A percentile compares a stretch with the other conserved stretches of the same genome.
These are phyloP conservation scores for Neodontobutis hainanensis DNA, from an alignment of 2,113 vertebrate species.

Conservation along the genomic window DNA sequence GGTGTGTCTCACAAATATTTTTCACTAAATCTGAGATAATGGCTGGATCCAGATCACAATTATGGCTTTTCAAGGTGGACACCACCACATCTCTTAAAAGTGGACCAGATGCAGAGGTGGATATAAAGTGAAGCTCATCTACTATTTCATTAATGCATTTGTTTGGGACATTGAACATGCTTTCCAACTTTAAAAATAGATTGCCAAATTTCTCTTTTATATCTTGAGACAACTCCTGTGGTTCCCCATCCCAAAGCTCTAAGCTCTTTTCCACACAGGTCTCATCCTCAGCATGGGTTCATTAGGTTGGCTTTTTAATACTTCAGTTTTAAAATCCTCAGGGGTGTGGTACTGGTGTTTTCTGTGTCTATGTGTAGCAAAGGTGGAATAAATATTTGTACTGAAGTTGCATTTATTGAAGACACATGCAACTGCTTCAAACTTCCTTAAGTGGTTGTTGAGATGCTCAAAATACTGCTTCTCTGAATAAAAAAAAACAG, in stretches of 20 bases:
- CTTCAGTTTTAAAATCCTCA: too few species aligned
- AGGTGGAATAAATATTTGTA: conserved; percentile 34
- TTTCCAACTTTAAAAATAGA: conserved; percentile 48
- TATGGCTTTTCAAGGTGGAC: conserved; percentile 41
- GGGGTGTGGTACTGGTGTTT: neutral
- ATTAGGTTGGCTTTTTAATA: too few species aligned
- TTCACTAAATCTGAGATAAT: conserved; percentile 44
- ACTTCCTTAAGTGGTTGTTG: conserved; percentile 37
- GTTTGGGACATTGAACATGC: conserved; percentile 52
- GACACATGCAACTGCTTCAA: conserved; percentile 14
- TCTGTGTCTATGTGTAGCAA: too few species aligned
- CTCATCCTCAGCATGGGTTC: too few species aligned
- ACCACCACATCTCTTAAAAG: conserved; percentile 27
- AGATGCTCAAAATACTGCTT: conserved; percentile 42
- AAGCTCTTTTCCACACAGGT: too few species aligned
- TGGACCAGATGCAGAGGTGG: conserved; percentile 34
- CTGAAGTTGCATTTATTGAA: conserved; percentile 38
- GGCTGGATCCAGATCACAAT: conserved; percentile 16
- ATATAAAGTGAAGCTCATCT: conserved; percentile 48
- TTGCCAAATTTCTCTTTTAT: conserved; percentile 5
- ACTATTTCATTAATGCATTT: conserved; percentile 44
- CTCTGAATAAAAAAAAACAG: neutral
- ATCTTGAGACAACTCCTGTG: too few species aligned
- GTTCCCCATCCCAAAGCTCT: too few species aligned
- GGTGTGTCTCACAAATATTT: conserved; percentile 43